phyloP scores from a whole-genome alignment of 92 coral and sea anemone genomes.

The Palythoa grandiflora region DNA sequence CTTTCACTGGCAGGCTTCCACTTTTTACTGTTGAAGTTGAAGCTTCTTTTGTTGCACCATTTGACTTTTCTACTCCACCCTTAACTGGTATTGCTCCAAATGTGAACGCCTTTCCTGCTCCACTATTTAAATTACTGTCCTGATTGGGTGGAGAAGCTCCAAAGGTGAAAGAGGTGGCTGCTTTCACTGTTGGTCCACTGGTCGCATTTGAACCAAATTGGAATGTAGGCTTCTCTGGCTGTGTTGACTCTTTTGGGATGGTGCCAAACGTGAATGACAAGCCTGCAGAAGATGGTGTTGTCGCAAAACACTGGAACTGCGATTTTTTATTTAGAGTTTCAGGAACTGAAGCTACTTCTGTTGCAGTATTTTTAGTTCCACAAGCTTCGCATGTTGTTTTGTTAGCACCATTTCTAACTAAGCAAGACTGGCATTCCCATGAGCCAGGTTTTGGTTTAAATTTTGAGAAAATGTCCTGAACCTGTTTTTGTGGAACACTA shows the following conservation, averaged over 20 bases:
- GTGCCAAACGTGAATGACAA: constrained; percentile 22
- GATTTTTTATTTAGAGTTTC: background rate
- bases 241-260: background rate
- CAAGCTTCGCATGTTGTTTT: constrained; percentile 69
- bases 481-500: background rate
- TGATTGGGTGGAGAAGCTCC: background rate
- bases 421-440: constrained; percentile 75
- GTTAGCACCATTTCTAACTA: constrained; percentile 57
- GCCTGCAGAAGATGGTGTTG: background rate
- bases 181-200: background rate
- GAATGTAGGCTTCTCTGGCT: constrained; percentile 13
- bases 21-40: background rate
- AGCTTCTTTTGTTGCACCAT: background rate
- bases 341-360: background rate
- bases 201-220: constrained; percentile 53
- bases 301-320: constrained; percentile 18
- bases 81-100: background rate
- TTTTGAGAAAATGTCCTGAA: constrained; percentile 13
- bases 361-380: constrained; percentile 57
- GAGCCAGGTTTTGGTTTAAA: constrained; percentile 67
- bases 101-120: background rate
- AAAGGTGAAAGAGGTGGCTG: constrained; percentile 3
- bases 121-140: background rate
- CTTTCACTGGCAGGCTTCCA: background rate
- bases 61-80: background rate